Conservation (phyloP, 2,888 invertebrate species). For the Andrena dorsata region DNA sequence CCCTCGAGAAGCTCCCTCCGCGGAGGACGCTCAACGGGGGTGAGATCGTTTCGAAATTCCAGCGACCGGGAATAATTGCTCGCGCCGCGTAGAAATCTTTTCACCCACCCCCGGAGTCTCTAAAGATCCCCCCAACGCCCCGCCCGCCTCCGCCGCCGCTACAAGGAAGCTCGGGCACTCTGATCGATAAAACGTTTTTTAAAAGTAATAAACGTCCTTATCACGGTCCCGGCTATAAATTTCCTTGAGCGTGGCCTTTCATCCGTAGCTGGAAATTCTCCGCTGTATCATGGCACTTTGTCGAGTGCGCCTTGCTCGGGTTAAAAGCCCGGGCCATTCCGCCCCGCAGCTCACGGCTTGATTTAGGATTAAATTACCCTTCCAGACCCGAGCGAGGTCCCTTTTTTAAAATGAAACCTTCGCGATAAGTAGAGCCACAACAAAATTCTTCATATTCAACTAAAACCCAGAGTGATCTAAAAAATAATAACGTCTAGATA, state of each 20-base stretch:
- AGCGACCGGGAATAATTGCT: background rate
- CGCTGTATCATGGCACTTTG: background rate
- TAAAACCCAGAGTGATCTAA: background rate
- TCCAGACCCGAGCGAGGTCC: background rate
- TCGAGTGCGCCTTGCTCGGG: constrained; percentile 13
- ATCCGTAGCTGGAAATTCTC: constrained; percentile 17
- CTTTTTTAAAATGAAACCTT: background rate
- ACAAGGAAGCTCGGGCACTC: background rate
- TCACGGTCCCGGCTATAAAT: constrained; percentile 20
- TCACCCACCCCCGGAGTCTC: background rate
- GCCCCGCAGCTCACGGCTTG: background rate
- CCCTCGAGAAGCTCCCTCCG: background rate
- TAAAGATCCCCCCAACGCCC: background rate
- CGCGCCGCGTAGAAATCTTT: background rate
- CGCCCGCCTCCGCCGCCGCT: background rate
- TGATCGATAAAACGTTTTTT: constrained; percentile 40
- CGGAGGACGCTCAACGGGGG: background rate
- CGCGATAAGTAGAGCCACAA: too few species aligned
- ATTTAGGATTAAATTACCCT: constrained; percentile 13
- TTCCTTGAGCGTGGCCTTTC: constrained; percentile 16
- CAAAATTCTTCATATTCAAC: too few species aligned
- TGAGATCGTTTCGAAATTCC: background rate
- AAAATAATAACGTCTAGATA: background rate
- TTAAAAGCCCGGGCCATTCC: constrained; percentile 27
- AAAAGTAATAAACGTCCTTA: constrained; percentile 19